Evolutionary conservation across 2,888 invertebrate genomes (phyloP).

Genomic region (Pristionchus japonicus): DNA sequence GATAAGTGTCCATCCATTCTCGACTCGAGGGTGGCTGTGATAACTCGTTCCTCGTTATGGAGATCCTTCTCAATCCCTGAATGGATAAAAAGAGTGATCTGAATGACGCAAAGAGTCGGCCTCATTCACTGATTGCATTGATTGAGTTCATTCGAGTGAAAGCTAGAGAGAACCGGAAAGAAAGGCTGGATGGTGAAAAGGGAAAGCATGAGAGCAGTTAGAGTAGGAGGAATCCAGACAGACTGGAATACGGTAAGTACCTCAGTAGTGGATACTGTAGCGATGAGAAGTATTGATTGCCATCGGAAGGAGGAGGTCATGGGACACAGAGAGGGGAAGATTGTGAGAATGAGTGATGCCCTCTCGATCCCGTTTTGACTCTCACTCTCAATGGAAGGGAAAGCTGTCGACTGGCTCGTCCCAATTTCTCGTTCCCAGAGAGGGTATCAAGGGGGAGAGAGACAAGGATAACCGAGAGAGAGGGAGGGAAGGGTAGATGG

Average conservation of each 20-base stretch:
- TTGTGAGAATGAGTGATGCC: constrained; percentile 29
- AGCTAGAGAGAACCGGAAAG: constrained; percentile 4
- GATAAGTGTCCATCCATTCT: constrained; percentile 12
- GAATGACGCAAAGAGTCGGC: not conserved
- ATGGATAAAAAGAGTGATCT: constrained; percentile 20
- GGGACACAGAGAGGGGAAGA: not conserved
- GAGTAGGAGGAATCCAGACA: not conserved
- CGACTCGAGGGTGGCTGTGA: not conserved
- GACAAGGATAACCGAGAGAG: constrained; percentile 21
- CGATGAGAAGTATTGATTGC: constrained; percentile 31
- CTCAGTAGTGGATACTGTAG: constrained; percentile 18
- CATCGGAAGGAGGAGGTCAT: constrained; percentile 26
- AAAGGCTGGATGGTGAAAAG: not conserved
- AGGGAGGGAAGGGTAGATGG: not conserved
- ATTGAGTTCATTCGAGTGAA: constrained; percentile 20
- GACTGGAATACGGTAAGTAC: not conserved
- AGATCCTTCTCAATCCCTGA: constrained; percentile 7
- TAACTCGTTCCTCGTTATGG: constrained; percentile 31
- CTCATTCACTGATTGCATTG: not conserved
- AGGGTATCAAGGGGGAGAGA: constrained; percentile 20
- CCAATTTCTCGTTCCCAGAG: constrained; percentile 36
- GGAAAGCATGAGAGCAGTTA: not conserved
- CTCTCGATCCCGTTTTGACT: constrained; percentile 39
- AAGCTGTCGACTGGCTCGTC: constrained; percentile 2
- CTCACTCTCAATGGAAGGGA: constrained; percentile 17